Percentiles rank a stretch among this genome's conserved stretches.
Evolutionary conservation across 1,140 invertebrate genomes (phyloP).

Genomic region (Drosophila aff.): DNA sequence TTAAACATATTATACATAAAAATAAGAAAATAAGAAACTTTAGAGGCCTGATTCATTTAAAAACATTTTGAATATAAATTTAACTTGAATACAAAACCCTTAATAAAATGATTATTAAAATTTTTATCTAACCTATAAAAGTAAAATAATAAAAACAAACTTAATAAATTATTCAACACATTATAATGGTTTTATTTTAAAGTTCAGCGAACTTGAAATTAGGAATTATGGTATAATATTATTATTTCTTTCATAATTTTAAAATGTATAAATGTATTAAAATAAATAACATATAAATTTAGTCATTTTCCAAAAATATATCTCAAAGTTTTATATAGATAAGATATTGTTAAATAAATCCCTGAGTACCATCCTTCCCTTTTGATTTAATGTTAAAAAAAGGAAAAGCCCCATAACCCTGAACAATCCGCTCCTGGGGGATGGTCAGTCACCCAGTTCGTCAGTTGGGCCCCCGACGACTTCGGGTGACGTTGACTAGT

Average conservation of each 20-base stretch:
- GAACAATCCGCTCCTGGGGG: constrained; percentile 39
- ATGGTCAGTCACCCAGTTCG: constrained; percentile 63
- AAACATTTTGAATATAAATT: neutral
- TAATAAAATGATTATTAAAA: neutral
- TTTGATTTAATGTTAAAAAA: neutral
- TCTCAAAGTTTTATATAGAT: neutral
- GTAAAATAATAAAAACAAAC: neutral
- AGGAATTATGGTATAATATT: too few relatives aligned
- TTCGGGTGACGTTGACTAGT: constrained; percentile 50
- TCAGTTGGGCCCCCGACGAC: constrained; percentile 41
- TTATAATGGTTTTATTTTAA: neutral
- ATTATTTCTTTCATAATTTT: neutral
- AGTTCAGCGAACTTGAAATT: neutral
- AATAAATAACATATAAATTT: neutral
- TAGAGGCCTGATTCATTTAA: neutral
- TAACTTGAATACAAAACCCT: neutral
- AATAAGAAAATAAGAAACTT: neutral
- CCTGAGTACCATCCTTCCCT: rapidly evolving
- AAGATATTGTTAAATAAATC: neutral
- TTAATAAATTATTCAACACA: constrained; percentile 1
- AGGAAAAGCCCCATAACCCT: neutral
- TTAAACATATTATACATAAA: neutral
- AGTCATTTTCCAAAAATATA: neutral
- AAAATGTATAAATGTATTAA: neutral
- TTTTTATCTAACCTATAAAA: neutral